Conservation (phyloP, 1,140 invertebrate species). For the Zaprionus lachaisei region DNA sequence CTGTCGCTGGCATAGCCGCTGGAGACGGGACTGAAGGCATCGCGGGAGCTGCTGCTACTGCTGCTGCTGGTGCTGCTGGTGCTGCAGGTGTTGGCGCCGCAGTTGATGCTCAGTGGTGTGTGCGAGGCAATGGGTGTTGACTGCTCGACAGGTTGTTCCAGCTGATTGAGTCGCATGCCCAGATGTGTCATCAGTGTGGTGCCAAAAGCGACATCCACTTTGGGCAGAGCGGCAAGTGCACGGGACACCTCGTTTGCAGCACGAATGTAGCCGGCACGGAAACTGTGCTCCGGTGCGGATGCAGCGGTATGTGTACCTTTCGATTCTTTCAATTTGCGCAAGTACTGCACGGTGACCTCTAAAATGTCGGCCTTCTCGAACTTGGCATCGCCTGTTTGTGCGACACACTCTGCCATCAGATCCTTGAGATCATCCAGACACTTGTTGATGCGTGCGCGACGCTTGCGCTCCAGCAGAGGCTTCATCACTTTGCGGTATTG, state of each 20-base stretch:
- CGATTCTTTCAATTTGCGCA: conserved; percentile 91
- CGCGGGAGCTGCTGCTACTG: conserved; percentile 42
- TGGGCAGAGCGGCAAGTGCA: conserved; percentile 91
- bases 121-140: conserved; percentile 35
- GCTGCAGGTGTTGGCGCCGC: conserved; percentile 38
- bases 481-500: conserved; percentile 98
- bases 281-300: conserved; percentile 87
- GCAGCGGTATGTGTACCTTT: conserved; percentile 80
- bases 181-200: conserved; percentile 95
- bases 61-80: conserved; percentile 14
- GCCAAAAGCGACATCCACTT: conserved; percentile 93
- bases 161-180: conserved; percentile 91
- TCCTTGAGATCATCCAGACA: conserved; percentile 97
- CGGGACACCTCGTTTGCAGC: conserved; percentile 96
- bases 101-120: conserved; percentile 68
- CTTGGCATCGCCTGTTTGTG: conserved; percentile 93
- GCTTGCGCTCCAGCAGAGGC: conserved; percentile 97
- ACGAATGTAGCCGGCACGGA: conserved; percentile 95
- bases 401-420: conserved; percentile 94
- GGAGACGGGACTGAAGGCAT: conserved; percentile 74
- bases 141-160: conserved; percentile 68
- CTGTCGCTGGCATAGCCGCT: conserved; percentile 82
- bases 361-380: conserved; percentile 98
- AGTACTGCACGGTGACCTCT: conserved; percentile 96
- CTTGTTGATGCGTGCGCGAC: conserved; percentile 96